Conservation (phyloP, 2,113 vertebrate genomes). For the Cyanistes caeruleus region DNA sequence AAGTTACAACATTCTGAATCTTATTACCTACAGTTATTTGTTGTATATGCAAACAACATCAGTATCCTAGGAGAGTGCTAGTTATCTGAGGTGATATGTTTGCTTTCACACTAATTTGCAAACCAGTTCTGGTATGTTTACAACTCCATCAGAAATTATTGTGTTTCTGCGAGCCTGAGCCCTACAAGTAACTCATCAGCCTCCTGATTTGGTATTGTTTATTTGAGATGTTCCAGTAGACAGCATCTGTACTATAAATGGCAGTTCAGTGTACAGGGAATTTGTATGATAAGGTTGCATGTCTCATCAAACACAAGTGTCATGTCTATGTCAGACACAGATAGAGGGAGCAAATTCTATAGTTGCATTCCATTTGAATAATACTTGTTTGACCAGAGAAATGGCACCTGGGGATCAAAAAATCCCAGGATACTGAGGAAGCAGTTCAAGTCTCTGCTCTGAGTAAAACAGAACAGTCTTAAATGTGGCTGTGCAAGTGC, state of each 20-base stretch:
- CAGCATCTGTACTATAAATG: neutral
- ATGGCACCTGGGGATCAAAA: neutral
- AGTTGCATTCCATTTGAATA: neutral
- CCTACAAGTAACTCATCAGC: neutral
- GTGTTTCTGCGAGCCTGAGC: neutral
- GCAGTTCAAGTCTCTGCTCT: neutral
- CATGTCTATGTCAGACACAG: neutral
- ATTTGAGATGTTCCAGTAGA: neutral
- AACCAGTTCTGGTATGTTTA: neutral
- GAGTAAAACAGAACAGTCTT: neutral
- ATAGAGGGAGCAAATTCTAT: neutral
- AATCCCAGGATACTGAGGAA: neutral
- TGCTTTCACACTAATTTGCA: neutral
- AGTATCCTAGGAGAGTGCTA: neutral
- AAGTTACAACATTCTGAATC: neutral
- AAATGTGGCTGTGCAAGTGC: neutral
- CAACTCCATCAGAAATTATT: neutral
- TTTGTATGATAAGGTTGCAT: neutral
- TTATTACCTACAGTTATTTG: neutral
- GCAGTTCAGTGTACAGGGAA: neutral
- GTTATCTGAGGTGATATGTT: neutral
- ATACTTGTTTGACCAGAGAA: neutral
- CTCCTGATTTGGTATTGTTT: neutral
- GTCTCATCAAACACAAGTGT: neutral
- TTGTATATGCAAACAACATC: neutral